Percentiles rank a stretch among this genome's conserved stretches.
These are phyloP conservation scores for Norana najaformis DNA, from an alignment of 2,888 invertebrate genomes.

Conservation along the genomic window DNA sequence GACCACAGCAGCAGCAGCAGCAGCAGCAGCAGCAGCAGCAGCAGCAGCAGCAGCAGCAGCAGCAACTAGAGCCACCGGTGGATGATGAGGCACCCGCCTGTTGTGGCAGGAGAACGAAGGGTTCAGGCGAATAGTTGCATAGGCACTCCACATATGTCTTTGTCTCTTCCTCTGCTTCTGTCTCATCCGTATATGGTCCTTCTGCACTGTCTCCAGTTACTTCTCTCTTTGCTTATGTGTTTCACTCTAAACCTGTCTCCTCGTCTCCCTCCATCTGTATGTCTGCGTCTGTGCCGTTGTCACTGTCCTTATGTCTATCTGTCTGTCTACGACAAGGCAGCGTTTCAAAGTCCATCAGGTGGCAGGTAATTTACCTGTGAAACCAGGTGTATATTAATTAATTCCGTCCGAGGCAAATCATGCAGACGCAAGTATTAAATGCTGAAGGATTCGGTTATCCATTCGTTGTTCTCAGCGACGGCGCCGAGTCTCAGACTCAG, in stretches of 20 bases:
- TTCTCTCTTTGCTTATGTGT: no score
- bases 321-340: not conserved
- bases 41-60: no score
- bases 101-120: no score
- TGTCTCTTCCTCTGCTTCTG: not conserved
- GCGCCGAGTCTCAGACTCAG: not conserved
- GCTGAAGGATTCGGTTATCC: not conserved
- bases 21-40: no score
- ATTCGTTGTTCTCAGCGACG: not conserved
- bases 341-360: not conserved
- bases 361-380: not conserved
- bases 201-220: no score
- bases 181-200: no score
- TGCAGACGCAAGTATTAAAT: not conserved
- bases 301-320: not conserved
- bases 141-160: not conserved
- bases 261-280: no score
- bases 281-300: not conserved
- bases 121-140: no score
- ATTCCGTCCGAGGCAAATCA: not conserved
- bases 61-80: no score
- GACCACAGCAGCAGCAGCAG: no score
- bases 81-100: no score
- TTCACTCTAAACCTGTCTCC: no score
- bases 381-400: conserved; percentile 13